These are phyloP conservation scores for Menidia beryllina DNA, from an alignment of 2,113 vertebrate species.

Conservation along the genomic window DNA sequence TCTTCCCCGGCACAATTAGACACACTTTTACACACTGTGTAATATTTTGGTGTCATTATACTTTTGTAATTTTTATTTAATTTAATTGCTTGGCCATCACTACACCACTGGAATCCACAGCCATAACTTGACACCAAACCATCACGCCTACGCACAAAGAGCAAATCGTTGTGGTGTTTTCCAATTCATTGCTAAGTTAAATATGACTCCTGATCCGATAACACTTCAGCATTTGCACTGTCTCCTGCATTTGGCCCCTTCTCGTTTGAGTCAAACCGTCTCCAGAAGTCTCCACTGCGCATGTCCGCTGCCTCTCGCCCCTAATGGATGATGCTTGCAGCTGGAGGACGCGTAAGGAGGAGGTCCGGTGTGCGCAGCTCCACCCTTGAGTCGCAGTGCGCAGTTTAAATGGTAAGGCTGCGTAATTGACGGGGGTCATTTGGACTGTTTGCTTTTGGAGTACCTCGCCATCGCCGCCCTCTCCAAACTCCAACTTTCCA, in stretches of 20 bases:
- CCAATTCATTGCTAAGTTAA: not conserved
- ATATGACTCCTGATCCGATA: not conserved
- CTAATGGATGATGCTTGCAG: conserved; percentile 16
- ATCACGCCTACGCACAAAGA: not conserved
- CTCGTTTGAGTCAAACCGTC: conserved; percentile 8
- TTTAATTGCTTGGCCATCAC: too few species aligned
- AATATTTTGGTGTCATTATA: too few species aligned
- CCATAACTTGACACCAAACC: too few species aligned
- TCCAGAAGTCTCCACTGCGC: conserved; percentile 41
- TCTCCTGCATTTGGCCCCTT: not conserved
- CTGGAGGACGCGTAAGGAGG: conserved; percentile 29
- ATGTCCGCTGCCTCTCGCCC: conserved; percentile 56
- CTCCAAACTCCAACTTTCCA: conserved; percentile 74
- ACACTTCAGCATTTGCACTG: not conserved
- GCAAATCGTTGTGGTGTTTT: not conserved
- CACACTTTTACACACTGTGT: too few species aligned
- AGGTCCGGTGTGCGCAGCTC: conserved; percentile 45
- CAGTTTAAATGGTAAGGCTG: conserved; percentile 78
- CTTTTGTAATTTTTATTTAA: too few species aligned
- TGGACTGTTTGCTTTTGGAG: conserved; percentile 82
- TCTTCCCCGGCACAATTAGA: too few species aligned
- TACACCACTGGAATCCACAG: too few species aligned
- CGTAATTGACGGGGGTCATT: conserved; percentile 71
- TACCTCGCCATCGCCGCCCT: conserved; percentile 70
- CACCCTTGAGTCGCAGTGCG: conserved; percentile 55